Percentiles rank a stretch among this genome's conserved stretches.
Conservation (phyloP, 2,113 vertebrate genomes). For the Notarius quadriscutis region DNA sequence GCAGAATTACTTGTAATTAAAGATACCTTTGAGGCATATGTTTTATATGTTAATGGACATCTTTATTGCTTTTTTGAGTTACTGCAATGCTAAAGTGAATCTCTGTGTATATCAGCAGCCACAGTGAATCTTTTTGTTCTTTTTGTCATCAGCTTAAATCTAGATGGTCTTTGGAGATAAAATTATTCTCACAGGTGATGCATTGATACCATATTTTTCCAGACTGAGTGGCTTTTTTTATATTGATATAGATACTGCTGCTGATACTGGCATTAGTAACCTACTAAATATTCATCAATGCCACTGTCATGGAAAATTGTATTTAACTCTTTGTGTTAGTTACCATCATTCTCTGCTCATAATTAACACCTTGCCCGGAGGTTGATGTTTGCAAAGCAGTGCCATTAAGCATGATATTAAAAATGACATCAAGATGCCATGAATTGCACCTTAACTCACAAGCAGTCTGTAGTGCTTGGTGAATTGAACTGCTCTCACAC, state of each 20-base stretch:
- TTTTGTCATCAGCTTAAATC: neutral
- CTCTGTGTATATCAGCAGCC: slow-evolving; percentile 8
- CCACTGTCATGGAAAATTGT: neutral
- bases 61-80: neutral
- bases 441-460: neutral
- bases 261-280: neutral
- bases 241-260: neutral
- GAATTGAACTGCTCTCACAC: neutral
- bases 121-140: neutral
- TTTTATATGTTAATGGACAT: neutral
- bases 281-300: neutral
- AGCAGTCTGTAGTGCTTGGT: neutral
- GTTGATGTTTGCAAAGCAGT: too few species aligned
- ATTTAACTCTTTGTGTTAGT: neutral
- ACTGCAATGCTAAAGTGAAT: slow-evolving; percentile 17
- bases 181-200: neutral
- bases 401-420: too few species aligned
- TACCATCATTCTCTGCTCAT: neutral
- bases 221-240: neutral
- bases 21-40: neutral
- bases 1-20: slow-evolving; percentile 17
- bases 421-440: neutral
- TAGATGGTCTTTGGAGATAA: neutral
- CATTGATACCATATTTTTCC: neutral
- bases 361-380: neutral